Base-by-base conservation (phyloP, 1,140 invertebrate species). In the Apis dorsata region DNA sequence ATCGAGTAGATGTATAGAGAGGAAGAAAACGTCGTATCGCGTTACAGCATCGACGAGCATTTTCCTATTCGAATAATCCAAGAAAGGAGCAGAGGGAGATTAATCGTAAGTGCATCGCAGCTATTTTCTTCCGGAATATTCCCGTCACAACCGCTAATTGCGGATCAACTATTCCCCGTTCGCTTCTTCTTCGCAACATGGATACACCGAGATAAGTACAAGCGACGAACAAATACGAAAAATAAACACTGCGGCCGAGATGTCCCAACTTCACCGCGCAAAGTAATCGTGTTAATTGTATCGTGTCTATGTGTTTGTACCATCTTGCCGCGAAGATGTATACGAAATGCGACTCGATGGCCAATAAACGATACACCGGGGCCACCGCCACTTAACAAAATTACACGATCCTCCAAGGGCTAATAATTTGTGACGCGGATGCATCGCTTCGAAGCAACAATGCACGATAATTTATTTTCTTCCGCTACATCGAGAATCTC, bases 231-330 rank as follows among this genome's bases (percentile, higher is more conserved):
- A 82, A 77, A 77, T 57, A 82, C 55, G 65, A 44, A 5, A 44
- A 82, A 82, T 82, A 65, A 82, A 77, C 73, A 69, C 65, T 77
- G 73, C 74, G 80, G 24, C 44, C 66, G 34, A 24, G 60, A 55
- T 15, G 13, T 44, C 24, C 49, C 24, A 19, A 1, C 13, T 44
- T 19, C 53, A 21, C 60, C 60, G 73, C 80, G 73, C 15, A n/a
- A 76, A 81, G 73, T 77, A 81, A 77, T 81, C 80, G 69, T 81
- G 80, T 76, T 81, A 81, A 81, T 81, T 81, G 73, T 77, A 81
- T 10, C 80, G 80, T 81, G 53, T 77, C 19, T 24, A 28, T 49
- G 63, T 34, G 5, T 44, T 44, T 44, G 80, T 17, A 34, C 57
- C 24, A 24, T 17, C 57, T 62, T 53, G 49, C 15, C 51, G 10